Evolutionary conservation across 2,113 vertebrate genomes (phyloP).

Genomic region (Telmatochromis sp.): DNA sequence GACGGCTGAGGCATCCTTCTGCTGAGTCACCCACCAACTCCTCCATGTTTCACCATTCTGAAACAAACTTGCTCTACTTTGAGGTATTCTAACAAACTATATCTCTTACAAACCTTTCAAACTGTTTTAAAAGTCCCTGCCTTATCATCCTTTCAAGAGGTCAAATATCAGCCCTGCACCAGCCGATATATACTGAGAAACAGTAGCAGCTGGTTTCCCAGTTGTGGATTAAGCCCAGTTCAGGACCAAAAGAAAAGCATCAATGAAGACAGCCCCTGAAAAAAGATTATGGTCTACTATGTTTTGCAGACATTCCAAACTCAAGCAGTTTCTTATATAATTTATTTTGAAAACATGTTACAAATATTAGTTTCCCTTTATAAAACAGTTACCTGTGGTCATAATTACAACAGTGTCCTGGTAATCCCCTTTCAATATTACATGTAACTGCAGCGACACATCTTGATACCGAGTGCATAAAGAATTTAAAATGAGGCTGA

Average conservation of each 20-base stretch:
- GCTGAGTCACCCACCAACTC: background rate
- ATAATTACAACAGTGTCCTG: constrained; percentile 49
- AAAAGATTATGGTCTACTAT: background rate
- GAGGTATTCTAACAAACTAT: background rate
- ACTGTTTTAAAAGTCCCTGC: background rate
- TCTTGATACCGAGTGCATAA: constrained; percentile 30
- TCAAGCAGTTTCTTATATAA: constrained; percentile 53
- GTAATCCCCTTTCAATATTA: constrained; percentile 15
- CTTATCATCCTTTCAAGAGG: background rate
- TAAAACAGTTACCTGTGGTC: constrained; percentile 55
- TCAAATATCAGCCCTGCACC: background rate
- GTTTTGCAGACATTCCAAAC: background rate
- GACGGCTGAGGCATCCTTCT: background rate
- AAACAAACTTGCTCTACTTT: background rate
- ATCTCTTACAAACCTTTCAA: constrained; percentile 23
- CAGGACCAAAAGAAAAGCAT: background rate
- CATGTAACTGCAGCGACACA: constrained; percentile 16
- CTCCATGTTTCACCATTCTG: constrained; percentile 2
- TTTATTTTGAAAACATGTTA: constrained; percentile 71
- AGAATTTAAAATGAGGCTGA: constrained; percentile 18
- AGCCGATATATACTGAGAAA: background rate
- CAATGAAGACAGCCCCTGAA: background rate
- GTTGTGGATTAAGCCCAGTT: background rate
- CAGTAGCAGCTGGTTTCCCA: background rate
- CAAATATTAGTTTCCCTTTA: constrained; percentile 68